Base-by-base conservation (phyloP, 1,140 invertebrate genomes). In the Tetragonula clypearis region DNA sequence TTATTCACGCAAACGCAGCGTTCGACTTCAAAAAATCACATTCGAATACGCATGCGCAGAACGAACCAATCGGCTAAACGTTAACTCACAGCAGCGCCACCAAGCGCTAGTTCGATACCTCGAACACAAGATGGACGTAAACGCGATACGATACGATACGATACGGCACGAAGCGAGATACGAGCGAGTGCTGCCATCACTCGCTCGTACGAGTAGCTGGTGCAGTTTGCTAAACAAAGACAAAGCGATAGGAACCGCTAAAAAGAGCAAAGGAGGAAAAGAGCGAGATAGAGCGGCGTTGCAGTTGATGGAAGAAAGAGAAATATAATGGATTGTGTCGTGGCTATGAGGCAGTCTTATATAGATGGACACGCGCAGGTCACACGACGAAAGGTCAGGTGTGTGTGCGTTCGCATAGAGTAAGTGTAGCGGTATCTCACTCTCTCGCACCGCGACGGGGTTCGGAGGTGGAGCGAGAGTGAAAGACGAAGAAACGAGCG, bases 401-500 rank as follows among this genome's bases (percentile, higher is more conserved):
- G 41, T 85, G 82, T 87, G 84, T 82, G 84, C 49, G 81, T 82
- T 56, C 72, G 56, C 81, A 35, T 83, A 69, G 76, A 79, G 75
- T 74, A 75, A 75, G 75, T 74, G 73, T 86, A 83, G 73, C 73
- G 65, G 85, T 86, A 66, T 86, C 85, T 77, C 72, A 15, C 84
- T 86, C 73, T 76, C 72, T 82, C 84, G 71, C 65, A 82, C 56
- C 72, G 62, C 53, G 82, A 76, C 80, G 49, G 66, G 69, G 58
- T 58, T 74, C 69, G 84, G 84, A 66, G 82, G 81, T 79, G 73
- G 84, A 85, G 90, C 82, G 80, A 86, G 88, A 87, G 86, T 79
- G 88, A 84, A 84, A 89, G 86, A 86, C 84, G 90, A 85, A 77
- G 76, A 79, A 85, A 84, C 74, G 90, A 88, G 82, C 83, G 84